phyloP scores from a whole-genome alignment of 2,113 vertebrate species.

The Empidonax traillii region DNA sequence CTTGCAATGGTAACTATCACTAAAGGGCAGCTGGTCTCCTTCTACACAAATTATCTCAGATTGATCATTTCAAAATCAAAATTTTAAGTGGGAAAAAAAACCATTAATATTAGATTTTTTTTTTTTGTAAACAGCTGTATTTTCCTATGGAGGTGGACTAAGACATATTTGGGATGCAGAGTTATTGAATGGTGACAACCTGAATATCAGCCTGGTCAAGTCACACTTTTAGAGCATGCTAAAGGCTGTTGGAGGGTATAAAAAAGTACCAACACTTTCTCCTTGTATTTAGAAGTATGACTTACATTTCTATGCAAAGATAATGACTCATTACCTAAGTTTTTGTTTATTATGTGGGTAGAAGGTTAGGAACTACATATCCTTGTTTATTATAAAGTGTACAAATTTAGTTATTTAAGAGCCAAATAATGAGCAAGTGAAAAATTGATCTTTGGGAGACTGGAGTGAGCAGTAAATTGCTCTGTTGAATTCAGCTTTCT shows the following conservation, averaged over 20 bases:
- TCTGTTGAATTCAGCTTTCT: background rate
- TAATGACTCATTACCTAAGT: background rate
- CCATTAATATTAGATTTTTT: rapidly evolving
- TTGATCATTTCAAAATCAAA: background rate
- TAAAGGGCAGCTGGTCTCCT: background rate
- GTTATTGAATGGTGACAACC: background rate
- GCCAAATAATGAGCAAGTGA: background rate
- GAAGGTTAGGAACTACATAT: background rate
- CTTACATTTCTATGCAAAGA: background rate
- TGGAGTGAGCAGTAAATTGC: background rate
- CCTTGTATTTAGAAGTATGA: background rate
- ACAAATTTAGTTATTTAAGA: background rate
- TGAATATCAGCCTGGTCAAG: background rate
- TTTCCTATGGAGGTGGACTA: rapidly evolving
- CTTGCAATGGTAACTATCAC: background rate
- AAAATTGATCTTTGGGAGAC: background rate
- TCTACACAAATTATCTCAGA: background rate
- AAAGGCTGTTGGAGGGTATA: background rate
- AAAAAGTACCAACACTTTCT: background rate
- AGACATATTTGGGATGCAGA: background rate
- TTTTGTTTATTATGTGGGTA: background rate
- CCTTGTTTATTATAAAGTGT: background rate
- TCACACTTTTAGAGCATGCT: background rate
- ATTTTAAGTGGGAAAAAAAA: background rate
- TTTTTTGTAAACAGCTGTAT: background rate